phyloP scores from a whole-genome alignment of 2,888 invertebrate genomes.

The Agapostemon virescens region DNA sequence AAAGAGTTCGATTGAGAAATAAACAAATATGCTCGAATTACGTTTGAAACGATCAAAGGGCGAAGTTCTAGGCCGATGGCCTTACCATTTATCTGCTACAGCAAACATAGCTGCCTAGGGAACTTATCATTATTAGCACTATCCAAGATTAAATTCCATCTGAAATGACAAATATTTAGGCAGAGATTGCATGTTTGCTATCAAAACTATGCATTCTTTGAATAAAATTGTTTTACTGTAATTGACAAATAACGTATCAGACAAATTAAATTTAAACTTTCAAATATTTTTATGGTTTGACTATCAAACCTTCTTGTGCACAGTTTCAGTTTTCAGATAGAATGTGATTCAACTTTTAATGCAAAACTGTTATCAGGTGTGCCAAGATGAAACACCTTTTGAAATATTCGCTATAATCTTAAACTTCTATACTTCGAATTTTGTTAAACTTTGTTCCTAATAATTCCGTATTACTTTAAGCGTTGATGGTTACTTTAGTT shows the following conservation, averaged over 20 bases:
- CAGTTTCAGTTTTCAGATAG: too few species aligned
- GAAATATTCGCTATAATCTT: too few species aligned
- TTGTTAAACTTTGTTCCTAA: too few species aligned
- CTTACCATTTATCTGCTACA: neutral
- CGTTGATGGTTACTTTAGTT: too few species aligned
- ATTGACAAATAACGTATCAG: neutral
- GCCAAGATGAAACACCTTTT: too few species aligned
- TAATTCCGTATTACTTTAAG: too few species aligned
- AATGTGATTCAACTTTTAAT: too few species aligned
- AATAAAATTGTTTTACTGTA: neutral
- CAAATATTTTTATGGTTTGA: too few species aligned
- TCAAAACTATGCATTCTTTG: neutral
- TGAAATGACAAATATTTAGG: conserved; percentile 24
- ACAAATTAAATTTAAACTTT: too few species aligned
- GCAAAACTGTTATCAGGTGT: too few species aligned
- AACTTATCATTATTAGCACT: neutral
- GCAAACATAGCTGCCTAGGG: neutral
- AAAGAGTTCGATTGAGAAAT: neutral
- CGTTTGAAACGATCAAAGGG: conserved; percentile 8
- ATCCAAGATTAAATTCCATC: conserved; percentile 21
- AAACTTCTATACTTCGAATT: too few species aligned
- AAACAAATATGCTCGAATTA: conserved; percentile 12
- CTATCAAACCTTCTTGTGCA: too few species aligned
- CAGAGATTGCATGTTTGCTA: neutral
- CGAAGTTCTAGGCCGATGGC: conserved; percentile 23